Base-by-base conservation (phyloP, 2,888 invertebrate species). In the Agrypnus murinus region DNA sequence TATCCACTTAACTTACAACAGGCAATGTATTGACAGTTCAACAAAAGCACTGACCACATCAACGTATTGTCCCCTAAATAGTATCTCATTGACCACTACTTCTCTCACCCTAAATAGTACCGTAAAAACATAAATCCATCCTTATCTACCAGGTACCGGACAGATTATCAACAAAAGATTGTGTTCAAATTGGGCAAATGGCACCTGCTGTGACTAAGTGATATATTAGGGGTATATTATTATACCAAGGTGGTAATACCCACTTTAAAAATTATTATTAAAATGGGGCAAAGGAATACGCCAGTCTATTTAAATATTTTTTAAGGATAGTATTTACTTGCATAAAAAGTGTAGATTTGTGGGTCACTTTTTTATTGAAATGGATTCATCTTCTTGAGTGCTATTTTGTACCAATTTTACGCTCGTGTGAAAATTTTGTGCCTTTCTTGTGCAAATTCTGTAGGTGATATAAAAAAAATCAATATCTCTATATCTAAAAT, bases 61-160 rank as follows among this genome's bases (percentile, higher is more conserved):
- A 74, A 63, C 67, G 67, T 62, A 74, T 74, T 74, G 74, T 74
- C 74, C 69, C 66, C 72, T 57, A 58, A 65, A 55, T 66, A 59
- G 74, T 45, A 46, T 60, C 68, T 62, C 66, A 63, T 65, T 67
- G 60, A 65, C 70, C 72, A 38, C 57, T 59, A 38, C 64, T 68
- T 65, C 25, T 40, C 43, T 45, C 40, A 19, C 34, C 40, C 48
- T 25, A 15, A n/a, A 48, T 32, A 10, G 25, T 32, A 10, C 12
- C 12, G 34, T 45, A 6, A 14, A 6, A 17, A 17, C 58, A 59
- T 43, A 45, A 40, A 57, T 65, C 65, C 12, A 43, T 57, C 69
- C 46, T 46, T 53, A 17, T 69, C 43, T 36, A 38, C 40, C 69
- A 65, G 69, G 62, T 55, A 50, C 32, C 38, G 34, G 34, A 17